These are phyloP conservation scores for Zophobas morio DNA, from an alignment of 1,140 invertebrate genomes.

Conservation along the genomic window DNA sequence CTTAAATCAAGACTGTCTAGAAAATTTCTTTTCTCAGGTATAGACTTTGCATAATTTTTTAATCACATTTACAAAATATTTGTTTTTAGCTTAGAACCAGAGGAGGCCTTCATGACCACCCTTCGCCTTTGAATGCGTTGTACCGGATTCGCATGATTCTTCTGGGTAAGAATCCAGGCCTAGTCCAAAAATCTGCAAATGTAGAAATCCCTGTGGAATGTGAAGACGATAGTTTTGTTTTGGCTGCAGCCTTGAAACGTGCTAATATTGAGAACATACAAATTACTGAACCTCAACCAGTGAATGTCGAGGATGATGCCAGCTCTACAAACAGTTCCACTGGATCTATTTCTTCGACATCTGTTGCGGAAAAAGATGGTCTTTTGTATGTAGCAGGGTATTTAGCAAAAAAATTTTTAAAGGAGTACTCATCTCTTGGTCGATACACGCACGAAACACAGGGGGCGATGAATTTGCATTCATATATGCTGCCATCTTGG, in stretches of 20 bases:
- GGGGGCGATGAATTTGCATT: no score
- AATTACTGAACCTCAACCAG: no score
- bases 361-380: no score
- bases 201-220: background rate
- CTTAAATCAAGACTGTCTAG: no score
- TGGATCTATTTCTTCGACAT: no score
- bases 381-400: no score
- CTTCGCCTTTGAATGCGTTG: slow-evolving; percentile 15
- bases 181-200: background rate
- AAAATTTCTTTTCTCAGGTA: background rate
- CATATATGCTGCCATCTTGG: no score
- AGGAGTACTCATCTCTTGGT: no score
- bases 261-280: background rate
- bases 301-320: no score
- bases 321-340: no score
- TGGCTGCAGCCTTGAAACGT: background rate
- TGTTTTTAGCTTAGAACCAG: slow-evolving; percentile 26
- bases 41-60: background rate
- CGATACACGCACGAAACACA: no score
- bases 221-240: background rate
- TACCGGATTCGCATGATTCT: slow-evolving; percentile 7
- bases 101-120: slow-evolving; percentile 22
- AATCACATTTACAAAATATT: slow-evolving; percentile 20
- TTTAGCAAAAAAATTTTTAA: no score
- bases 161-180: slow-evolving; percentile 1